These are phyloP conservation scores for Salticus scenicus DNA, from an alignment of 2,888 invertebrate genomes.

Conservation along the genomic window DNA sequence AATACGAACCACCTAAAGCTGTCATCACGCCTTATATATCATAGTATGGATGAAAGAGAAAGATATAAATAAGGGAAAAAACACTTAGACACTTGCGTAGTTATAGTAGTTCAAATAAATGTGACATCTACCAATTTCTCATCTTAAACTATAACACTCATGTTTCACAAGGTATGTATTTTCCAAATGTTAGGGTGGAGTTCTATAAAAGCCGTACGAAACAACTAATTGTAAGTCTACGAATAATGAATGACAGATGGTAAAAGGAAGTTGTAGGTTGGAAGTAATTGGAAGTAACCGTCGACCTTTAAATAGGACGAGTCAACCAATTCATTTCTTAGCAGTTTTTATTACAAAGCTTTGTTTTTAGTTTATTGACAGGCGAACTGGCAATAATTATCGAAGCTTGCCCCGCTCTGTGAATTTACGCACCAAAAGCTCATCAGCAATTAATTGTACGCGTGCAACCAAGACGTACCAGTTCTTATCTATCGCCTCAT, in stretches of 20 bases:
- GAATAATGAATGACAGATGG: constrained; percentile 44
- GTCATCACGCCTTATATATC: neutral
- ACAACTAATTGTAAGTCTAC: constrained; percentile 19
- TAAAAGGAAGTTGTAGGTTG: constrained; percentile 58
- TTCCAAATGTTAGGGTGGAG: constrained; percentile 27
- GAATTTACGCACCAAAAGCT: constrained; percentile 36
- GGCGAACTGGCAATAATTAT: constrained; percentile 47
- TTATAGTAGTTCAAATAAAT: neutral
- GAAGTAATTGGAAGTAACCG: constrained; percentile 63
- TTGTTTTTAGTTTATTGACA: constrained; percentile 43
- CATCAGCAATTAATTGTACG: constrained; percentile 48
- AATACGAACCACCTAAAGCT: neutral
- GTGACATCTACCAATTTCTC: constrained; percentile 5
- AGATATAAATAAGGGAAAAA: neutral
- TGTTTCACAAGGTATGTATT: neutral
- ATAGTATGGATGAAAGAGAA: neutral
- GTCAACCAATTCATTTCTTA: constrained; percentile 58
- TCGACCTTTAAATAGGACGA: constrained; percentile 67
- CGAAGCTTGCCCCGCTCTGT: constrained; percentile 36
- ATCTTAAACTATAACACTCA: constrained; percentile 4
- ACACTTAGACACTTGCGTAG: neutral
- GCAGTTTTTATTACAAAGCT: constrained; percentile 51
- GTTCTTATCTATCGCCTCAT: constrained; percentile 51
- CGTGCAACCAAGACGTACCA: constrained; percentile 37
- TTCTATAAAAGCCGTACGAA: constrained; percentile 37